phyloP scores from a whole-genome alignment of 2,113 vertebrate species.

The Lycaon pictus region DNA sequence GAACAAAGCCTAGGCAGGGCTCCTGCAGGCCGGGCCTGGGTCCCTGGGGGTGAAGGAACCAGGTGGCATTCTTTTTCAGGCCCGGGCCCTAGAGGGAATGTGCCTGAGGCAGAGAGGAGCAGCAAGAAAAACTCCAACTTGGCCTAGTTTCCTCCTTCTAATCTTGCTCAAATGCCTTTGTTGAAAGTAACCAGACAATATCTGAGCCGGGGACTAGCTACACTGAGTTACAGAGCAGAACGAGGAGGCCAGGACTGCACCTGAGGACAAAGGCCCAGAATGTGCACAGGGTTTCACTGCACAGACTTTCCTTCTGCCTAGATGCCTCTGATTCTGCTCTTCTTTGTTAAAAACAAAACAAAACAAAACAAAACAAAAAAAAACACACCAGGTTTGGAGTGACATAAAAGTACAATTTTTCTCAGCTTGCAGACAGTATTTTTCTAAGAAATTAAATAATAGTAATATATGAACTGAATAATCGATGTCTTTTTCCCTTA shows the following conservation, averaged over 20 bases:
- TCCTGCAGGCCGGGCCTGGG: background rate
- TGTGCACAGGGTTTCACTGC: accelerated
- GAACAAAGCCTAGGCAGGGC: accelerated
- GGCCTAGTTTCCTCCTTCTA: background rate
- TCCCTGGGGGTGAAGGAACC: background rate
- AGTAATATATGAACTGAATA: background rate
- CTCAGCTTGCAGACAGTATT: background rate
- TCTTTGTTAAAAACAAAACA: background rate
- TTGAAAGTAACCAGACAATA: background rate
- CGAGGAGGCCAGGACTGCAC: background rate
- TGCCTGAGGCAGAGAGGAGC: background rate
- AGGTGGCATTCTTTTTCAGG: background rate
- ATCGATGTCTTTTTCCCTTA: background rate
- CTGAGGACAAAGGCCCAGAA: background rate
- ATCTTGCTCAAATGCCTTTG: background rate
- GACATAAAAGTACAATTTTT: background rate
- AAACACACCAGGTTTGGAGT: background rate
- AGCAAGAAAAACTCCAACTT: background rate
- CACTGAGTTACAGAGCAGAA: background rate
- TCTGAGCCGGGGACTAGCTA: background rate
- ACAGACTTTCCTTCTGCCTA: background rate
- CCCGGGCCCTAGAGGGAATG: background rate
- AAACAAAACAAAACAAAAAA: background rate
- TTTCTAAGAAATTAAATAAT: slow-evolving; percentile 40
- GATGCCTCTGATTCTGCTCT: background rate